Percentiles rank a stretch among this genome's conserved stretches.
phyloP scores from a whole-genome alignment of 64 coral and sea anemone species.

The Porites lutea region DNA sequence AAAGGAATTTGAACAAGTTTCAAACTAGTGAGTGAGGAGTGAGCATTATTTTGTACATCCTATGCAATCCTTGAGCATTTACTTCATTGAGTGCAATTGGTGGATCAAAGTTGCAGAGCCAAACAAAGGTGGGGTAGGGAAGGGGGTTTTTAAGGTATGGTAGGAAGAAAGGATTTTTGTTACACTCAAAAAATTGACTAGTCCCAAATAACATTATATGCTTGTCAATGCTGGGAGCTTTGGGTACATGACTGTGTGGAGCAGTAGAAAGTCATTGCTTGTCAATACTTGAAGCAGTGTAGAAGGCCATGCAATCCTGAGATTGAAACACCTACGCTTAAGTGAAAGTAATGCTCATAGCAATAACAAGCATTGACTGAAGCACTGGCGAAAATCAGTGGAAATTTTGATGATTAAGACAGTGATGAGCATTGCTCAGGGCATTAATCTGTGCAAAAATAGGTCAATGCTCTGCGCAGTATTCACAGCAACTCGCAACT shows the following conservation, averaged over 20 bases:
- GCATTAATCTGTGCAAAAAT: background rate
- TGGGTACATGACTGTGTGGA: constrained; percentile 40
- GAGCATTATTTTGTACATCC: constrained; percentile 30
- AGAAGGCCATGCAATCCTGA: constrained; percentile 9
- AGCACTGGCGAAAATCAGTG: background rate
- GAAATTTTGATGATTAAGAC: background rate
- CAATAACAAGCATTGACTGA: constrained; percentile 3
- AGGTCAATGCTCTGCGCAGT: constrained; percentile 22
- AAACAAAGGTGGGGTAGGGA: constrained; percentile 13
- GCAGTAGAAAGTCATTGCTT: constrained; percentile 34
- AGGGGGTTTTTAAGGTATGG: constrained; percentile 10
- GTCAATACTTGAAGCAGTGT: constrained; percentile 24
- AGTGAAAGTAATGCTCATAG: constrained; percentile 21
- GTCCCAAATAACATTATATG: constrained; percentile 12
- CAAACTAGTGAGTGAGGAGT: constrained; percentile 18
- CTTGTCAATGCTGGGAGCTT: constrained; percentile 21
- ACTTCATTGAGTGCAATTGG: constrained; percentile 17
- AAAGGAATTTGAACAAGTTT: constrained; percentile 33
- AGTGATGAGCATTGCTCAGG: background rate
- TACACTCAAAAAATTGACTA: constrained; percentile 2
- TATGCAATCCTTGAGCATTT: constrained; percentile 43
- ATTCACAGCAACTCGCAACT: constrained; percentile 7
- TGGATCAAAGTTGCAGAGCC: constrained; percentile 34
- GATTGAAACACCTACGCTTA: constrained; percentile 15
- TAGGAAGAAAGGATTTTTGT: constrained; percentile 13